Percentiles rank a stretch among this genome's conserved stretches.
phyloP scores from a whole-genome alignment of 2,797 vertebrate genomes.

The Euthynnus affinis region DNA sequence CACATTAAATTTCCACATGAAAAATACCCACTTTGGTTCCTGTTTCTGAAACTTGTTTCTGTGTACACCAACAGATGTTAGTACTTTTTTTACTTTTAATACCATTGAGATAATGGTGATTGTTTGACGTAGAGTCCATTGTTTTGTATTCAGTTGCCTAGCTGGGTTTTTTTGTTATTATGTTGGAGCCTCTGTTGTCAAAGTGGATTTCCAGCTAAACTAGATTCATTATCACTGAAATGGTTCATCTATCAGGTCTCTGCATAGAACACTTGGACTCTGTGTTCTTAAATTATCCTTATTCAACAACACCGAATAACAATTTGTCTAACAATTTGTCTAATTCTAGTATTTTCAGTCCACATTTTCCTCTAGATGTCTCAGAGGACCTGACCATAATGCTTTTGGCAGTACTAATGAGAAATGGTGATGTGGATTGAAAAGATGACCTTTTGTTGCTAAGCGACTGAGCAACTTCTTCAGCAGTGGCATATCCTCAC shows the following conservation, averaged over 20 bases:
- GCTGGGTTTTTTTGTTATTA: constrained; percentile 36
- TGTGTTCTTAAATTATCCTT: constrained; percentile 12
- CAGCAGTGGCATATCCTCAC: constrained; percentile 29
- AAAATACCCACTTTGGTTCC: neutral
- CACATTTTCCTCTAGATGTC: neutral
- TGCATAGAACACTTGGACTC: neutral
- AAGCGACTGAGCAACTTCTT: constrained; percentile 47
- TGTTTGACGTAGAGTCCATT: neutral
- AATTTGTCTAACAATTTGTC: too few relatives aligned
- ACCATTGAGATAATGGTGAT: constrained; percentile 25
- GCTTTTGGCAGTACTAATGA: constrained; percentile 51
- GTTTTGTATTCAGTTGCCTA: constrained; percentile 35
- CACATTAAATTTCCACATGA: constrained; percentile 14
- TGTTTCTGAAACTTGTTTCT: constrained; percentile 12
- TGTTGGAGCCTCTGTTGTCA: constrained; percentile 17
- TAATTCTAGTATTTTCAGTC: neutral
- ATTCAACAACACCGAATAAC: constrained; percentile 13
- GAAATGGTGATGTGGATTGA: constrained; percentile 49
- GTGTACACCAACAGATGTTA: constrained; percentile 23
- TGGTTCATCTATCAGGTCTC: constrained; percentile 6
- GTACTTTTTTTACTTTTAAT: constrained; percentile 26
- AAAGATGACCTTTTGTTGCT: constrained; percentile 67
- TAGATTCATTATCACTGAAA: constrained; percentile 3
- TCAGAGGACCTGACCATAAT: neutral
- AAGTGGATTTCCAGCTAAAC: constrained; percentile 32